A percentile compares a stretch with the other conserved stretches of the same genome.
phyloP scores from a whole-genome alignment of 2,113 vertebrate species.

The Ondatra zibethicus region DNA sequence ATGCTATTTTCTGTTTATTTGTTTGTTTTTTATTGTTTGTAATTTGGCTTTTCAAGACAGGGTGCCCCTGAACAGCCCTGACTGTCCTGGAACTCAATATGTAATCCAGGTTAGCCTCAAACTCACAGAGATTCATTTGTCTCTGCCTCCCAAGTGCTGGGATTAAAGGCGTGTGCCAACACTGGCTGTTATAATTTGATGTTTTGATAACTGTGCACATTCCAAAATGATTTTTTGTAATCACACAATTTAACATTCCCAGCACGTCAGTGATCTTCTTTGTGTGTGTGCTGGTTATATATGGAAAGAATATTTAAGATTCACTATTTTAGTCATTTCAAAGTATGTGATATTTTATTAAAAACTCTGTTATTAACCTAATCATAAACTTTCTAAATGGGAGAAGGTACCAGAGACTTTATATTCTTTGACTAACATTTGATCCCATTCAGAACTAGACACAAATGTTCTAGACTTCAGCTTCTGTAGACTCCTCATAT shows the following conservation, averaged over 20 bases:
- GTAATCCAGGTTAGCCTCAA: no score
- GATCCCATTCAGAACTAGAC: not conserved
- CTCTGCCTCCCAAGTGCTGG: no score
- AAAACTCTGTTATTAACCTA: not conserved
- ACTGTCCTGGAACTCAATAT: no score
- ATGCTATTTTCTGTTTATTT: no score
- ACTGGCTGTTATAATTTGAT: not conserved
- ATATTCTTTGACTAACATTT: not conserved
- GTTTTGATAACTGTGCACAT: not conserved
- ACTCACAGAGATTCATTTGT: no score
- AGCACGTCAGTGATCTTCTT: not conserved
- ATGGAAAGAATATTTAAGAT: not conserved
- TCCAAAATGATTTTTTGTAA: not conserved
- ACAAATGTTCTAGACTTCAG: not conserved
- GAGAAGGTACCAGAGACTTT: not conserved
- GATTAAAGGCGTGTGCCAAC: no score
- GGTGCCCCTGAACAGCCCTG: no score
- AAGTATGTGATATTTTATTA: not conserved
- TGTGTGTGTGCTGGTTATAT: not conserved
- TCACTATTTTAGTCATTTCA: not conserved
- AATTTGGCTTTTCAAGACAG: no score
- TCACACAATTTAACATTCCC: not conserved
- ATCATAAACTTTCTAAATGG: not conserved
- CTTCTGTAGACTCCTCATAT: not conserved
- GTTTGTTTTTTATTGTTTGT: no score